These are phyloP conservation scores for Mycalesis mineus DNA, from an alignment of 2,888 invertebrate species.

Conservation along the genomic window DNA sequence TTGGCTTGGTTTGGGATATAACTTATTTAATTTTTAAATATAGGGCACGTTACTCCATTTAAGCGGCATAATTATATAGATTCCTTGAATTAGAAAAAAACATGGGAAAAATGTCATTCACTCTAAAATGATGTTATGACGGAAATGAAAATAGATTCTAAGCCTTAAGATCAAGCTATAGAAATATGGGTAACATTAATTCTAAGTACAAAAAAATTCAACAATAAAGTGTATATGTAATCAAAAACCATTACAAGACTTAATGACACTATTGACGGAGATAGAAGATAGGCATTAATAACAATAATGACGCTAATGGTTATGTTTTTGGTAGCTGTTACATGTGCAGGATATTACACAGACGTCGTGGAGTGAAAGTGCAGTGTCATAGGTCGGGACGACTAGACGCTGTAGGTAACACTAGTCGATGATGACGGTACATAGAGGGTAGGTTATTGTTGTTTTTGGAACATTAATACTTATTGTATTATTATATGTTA, in stretches of 20 bases:
- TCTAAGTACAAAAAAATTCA: too few relatives aligned
- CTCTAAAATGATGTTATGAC: too few relatives aligned
- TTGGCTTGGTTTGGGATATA: too few relatives aligned
- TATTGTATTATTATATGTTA: background rate
- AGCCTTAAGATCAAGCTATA: too few relatives aligned
- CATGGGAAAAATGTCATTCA: too few relatives aligned
- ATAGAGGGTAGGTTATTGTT: background rate
- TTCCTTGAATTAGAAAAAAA: too few relatives aligned
- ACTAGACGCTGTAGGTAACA: background rate
- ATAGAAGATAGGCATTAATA: background rate
- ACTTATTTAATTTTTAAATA: too few relatives aligned
- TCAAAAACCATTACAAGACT: background rate
- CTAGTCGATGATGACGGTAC: background rate
- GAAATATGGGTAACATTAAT: too few relatives aligned
- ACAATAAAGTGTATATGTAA: background rate
- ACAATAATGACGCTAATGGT: background rate
- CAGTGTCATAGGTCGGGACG: constrained; percentile 25
- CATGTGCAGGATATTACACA: background rate
- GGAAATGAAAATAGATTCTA: too few relatives aligned
- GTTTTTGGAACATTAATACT: background rate
- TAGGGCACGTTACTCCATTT: too few relatives aligned
- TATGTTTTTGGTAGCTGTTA: background rate
- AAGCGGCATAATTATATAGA: too few relatives aligned
- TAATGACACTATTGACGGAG: too few relatives aligned
- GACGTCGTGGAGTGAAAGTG: constrained; percentile 20